Base-by-base conservation (phyloP, 2,888 invertebrate genomes). In the Galerucella nymphaeae region DNA sequence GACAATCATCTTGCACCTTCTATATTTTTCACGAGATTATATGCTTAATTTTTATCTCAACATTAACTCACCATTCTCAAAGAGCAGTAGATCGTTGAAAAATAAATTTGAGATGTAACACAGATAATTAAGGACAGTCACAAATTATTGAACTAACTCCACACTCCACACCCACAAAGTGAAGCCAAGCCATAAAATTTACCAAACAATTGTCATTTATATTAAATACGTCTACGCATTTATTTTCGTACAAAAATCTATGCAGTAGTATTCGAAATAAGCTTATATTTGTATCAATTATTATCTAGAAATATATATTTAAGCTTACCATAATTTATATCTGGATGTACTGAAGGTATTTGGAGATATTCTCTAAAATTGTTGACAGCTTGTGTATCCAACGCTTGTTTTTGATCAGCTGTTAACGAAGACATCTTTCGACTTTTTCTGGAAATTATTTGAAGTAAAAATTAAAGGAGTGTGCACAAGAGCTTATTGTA, bases 341-440 rank as follows among this genome's bases (percentile, higher is more conserved):
- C 87, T 0, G 97, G 97, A 82, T 97, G 97, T 0, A 96, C 95
- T 68, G 95, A 95, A 10, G 95, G 93, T 80, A 97, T 95, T 78
- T 90, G 89, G 67, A 98, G 87, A 88, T 97, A 98, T 82, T 96
- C 93, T 70, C 93, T 90, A 83, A 98, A 95, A 83, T 93, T 92
- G 78, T 93, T 90, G 74, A 83, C 81, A 77, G 83, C 83, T 79
- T 81, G 79, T 70, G 80, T 79, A 76, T 84, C 82, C 76, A 84
- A 83, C 78, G 83, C 82, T 77, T 82, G 77, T 77, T 80, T 82
- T 75, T 82, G 80, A 80, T 83, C 82, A 84, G 84, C 83, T 83
- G 84, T 82, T 82, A 80, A 79, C 79, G 82, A 79, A 81, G 82
- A 82, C 84, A 84, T 84, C 82, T 84, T 82, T 78, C 80, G 82